A percentile compares a stretch with the other conserved stretches of the same genome.
phyloP scores from a whole-genome alignment of 2,888 invertebrate genomes.

The Noctua janthina region DNA sequence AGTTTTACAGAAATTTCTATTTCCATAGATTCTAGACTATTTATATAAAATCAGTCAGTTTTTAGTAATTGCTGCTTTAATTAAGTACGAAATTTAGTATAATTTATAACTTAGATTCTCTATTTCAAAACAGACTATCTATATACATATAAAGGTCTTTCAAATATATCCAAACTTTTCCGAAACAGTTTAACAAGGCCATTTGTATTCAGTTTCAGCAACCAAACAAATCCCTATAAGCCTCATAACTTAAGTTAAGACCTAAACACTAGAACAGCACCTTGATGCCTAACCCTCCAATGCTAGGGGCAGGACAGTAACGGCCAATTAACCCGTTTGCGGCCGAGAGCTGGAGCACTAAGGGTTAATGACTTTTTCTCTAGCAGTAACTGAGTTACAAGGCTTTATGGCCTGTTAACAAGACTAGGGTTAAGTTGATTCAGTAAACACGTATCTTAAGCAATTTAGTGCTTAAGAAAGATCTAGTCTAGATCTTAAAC shows the following conservation, averaged over 20 bases:
- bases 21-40: background rate
- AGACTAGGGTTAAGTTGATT: constrained; percentile 46
- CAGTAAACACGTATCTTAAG: constrained; percentile 44
- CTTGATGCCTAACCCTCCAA: constrained; percentile 26
- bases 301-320: constrained; percentile 25
- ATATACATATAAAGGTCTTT: background rate
- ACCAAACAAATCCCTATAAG: constrained; percentile 18
- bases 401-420: constrained; percentile 48
- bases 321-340: constrained; percentile 61
- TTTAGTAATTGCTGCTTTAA: background rate
- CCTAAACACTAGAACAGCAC: constrained; percentile 28
- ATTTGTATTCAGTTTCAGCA: constrained; percentile 9
- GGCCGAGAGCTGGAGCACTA: constrained; percentile 34
- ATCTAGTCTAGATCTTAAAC: constrained; percentile 31
- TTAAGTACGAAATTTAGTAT: background rate
- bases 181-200: constrained; percentile 2
- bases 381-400: constrained; percentile 55
- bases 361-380: constrained; percentile 65
- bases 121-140: background rate
- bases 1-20: background rate
- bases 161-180: background rate
- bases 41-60: too few species aligned
- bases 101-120: background rate
- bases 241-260: constrained; percentile 35
- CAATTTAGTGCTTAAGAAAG: constrained; percentile 32